Conservation (phyloP, 2,888 invertebrate genomes). For the Lymantria monacha region DNA sequence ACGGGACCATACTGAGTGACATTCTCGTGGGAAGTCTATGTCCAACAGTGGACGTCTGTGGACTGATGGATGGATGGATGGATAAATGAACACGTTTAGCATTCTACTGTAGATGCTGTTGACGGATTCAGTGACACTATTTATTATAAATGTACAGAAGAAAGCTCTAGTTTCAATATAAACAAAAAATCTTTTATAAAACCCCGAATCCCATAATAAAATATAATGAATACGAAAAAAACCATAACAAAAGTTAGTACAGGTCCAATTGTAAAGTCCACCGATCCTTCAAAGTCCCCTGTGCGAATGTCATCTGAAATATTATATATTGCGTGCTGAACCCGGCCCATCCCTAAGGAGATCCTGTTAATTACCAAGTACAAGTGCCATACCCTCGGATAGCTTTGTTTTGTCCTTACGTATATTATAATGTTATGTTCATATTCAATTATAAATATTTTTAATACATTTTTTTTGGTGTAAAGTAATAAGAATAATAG, state of each 20-base stretch:
- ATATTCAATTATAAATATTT: background rate
- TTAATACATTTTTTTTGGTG: background rate
- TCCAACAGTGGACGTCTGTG: too few species aligned
- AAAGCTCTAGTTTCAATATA: too few species aligned
- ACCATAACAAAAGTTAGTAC: slow-evolving; percentile 22
- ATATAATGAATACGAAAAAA: background rate
- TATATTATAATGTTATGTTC: slow-evolving; percentile 29
- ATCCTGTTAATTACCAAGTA: slow-evolving; percentile 84
- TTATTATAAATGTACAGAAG: too few species aligned
- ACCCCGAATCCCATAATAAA: too few species aligned
- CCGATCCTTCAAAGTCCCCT: slow-evolving; percentile 73
- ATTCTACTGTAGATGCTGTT: too few species aligned
- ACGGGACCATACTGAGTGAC: too few species aligned
- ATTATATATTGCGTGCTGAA: slow-evolving; percentile 77
- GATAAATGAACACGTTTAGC: too few species aligned
- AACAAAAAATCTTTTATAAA: too few species aligned
- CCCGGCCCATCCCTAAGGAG: slow-evolving; percentile 76
- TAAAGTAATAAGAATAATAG: background rate
- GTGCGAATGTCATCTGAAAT: slow-evolving; percentile 72
- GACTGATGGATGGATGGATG: too few species aligned
- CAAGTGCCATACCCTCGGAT: slow-evolving; percentile 71
- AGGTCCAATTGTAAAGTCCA: slow-evolving; percentile 46
- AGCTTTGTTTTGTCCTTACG: slow-evolving; percentile 45
- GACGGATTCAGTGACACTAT: too few species aligned
- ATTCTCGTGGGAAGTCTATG: too few species aligned